Base-by-base conservation (phyloP, 1,140 invertebrate genomes). In the Drosophila baimaii region DNA sequence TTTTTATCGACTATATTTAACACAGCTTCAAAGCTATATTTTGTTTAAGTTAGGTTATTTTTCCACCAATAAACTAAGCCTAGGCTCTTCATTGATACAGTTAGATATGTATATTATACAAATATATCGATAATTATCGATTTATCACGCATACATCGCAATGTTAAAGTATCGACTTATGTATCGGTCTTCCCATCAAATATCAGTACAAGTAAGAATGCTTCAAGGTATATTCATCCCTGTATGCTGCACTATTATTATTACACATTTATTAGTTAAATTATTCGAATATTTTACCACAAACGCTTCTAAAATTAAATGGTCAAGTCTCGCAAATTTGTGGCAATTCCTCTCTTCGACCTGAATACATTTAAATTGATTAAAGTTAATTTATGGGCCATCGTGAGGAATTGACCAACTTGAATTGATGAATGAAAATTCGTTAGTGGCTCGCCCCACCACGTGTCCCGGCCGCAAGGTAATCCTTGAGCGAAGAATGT, bases 401-500 rank as follows among this genome's bases (percentile, higher is more conserved):
- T 19, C 25, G 21, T 37, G 25, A n/a, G 46, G 35, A 69, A 31
- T 33, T 25, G 61, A 39, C 31, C 46, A 75, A 63, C 37, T 63
- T 46, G 49, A 69, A 71, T 17, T 71, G 52, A 64, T 82, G 59
- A 55, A 63, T 52, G 46, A 27, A 6, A 62, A 66, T 62, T 79
- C 63, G 74, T 75, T 79, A 70, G 70, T 49, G 10, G 46, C 39
- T 35, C 6, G 19, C 39, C 51, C 51, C n/a, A 33, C 19, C 58
- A 37, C 35, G 51, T 76, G 72, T 37, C 23, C 54, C 15, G 19
- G 54, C 41, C 13, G 17, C n/a, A 27, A 27, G 3, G n/a, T 37
- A 68, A 68, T 70, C 63, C 29, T 27, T 13, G 8, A 35, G 39
- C 27, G 6, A 31, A 17, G 43, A 39, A 27, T 23, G 7, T 19